Evolutionary conservation across 2,113 vertebrate species (phyloP).

Genomic region (Pteronura brasiliensis): DNA sequence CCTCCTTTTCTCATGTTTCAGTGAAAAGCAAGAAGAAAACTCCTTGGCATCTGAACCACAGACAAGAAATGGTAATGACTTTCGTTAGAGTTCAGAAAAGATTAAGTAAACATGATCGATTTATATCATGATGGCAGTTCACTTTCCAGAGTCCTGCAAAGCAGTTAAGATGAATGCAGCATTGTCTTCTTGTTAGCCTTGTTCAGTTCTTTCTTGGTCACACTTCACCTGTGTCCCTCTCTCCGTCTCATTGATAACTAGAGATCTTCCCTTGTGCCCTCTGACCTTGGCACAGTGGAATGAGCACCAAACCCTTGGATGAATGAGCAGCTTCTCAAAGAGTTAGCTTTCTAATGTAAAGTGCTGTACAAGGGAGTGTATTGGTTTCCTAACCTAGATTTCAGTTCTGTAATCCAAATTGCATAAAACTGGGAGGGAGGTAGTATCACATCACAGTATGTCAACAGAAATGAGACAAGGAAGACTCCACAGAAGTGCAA

Average conservation of each 20-base stretch:
- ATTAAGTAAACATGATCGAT: not conserved
- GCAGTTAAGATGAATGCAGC: not conserved
- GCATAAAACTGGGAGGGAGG: not conserved
- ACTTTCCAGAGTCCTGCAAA: not conserved
- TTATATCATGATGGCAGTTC: not conserved
- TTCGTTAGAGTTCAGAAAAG: conserved; percentile 29
- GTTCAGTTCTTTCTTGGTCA: not conserved
- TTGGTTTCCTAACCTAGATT: not conserved
- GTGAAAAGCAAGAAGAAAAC: conserved; percentile 85
- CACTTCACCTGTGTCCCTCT: not conserved
- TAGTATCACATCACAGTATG: not conserved
- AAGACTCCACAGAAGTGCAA: not conserved
- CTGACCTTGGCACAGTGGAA: not conserved
- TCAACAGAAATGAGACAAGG: not conserved
- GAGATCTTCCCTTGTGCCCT: not conserved
- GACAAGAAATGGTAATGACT: conserved; percentile 83
- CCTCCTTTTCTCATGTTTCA: conserved; percentile 66
- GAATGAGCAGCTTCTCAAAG: not conserved
- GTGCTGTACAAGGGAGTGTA: not conserved
- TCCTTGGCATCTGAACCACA: conserved; percentile 76
- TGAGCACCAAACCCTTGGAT: not conserved
- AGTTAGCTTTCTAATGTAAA: not conserved
- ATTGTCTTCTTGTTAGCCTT: not conserved
- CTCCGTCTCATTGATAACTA: not conserved
- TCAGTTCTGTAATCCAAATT: not conserved